phyloP scores from a whole-genome alignment of 2,797 vertebrate genomes.

The Rallus crepitans region DNA sequence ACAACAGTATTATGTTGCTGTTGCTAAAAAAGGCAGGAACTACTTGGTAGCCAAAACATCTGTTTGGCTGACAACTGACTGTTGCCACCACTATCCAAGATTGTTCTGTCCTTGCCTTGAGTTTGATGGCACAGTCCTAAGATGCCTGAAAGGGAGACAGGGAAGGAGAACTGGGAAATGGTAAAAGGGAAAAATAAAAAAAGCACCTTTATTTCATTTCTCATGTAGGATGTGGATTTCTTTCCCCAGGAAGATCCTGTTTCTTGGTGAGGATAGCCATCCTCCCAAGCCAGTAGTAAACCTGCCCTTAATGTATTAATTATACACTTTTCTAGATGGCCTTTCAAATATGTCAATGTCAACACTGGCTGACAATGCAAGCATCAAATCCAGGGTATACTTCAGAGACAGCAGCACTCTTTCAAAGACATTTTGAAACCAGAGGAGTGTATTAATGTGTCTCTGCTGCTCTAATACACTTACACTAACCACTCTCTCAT shows the following conservation, averaged over 20 bases:
- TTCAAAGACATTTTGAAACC: slow-evolving; percentile 23
- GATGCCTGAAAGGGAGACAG: background rate
- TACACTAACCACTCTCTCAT: background rate
- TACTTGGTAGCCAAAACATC: background rate
- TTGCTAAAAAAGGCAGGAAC: background rate
- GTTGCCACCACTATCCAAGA: background rate
- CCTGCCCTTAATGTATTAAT: background rate
- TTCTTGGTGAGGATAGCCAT: background rate
- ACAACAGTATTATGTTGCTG: background rate
- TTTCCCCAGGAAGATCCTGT: background rate
- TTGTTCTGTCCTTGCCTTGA: background rate
- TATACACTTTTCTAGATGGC: background rate
- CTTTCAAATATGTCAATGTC: background rate
- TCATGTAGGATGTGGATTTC: background rate
- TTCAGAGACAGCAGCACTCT: background rate
- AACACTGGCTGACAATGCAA: background rate
- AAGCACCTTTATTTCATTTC: background rate
- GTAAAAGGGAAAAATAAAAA: too few relatives aligned
- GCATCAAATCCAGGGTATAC: background rate
- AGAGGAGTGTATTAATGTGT: background rate
- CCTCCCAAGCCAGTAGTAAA: background rate
- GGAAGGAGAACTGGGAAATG: background rate
- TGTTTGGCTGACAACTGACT: background rate
- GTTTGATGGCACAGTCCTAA: background rate
- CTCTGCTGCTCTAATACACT: background rate